Percentiles rank a stretch among this genome's conserved stretches.
phyloP scores from a whole-genome alignment of 2,797 vertebrate genomes.

The Eupleurogrammus muticus region DNA sequence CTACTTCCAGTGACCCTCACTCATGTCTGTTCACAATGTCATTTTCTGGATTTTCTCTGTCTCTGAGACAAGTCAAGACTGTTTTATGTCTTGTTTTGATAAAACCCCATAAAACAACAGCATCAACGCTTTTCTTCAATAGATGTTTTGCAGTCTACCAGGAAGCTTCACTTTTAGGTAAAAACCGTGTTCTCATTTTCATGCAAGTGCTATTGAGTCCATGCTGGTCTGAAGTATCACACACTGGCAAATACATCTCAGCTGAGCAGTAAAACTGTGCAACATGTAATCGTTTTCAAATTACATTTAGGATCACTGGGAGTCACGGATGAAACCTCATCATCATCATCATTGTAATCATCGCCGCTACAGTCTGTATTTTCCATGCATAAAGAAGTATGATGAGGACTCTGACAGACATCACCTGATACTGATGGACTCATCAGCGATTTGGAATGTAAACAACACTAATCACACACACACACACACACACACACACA shows the following conservation, averaged over 20 bases:
- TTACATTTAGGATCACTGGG: conserved; percentile 23
- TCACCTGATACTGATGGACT: conserved; percentile 23
- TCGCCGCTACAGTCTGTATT: conserved; percentile 1
- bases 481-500: conserved; percentile 17
- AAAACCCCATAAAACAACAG: conserved; percentile 19
- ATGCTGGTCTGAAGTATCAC: conserved; percentile 35
- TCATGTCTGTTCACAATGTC: conserved; percentile 43
- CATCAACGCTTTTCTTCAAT: not conserved
- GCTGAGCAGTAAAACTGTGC: conserved; percentile 35
- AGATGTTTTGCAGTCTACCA: not conserved
- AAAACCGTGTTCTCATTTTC: conserved; percentile 24
- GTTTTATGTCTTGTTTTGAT: conserved; percentile 13
- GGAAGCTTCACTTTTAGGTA: conserved; percentile 8
- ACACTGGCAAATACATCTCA: conserved; percentile 49
- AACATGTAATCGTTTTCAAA: conserved; percentile 44
- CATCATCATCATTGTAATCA: conserved; percentile 8
- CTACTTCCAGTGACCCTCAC: conserved; percentile 36
- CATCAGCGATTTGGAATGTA: conserved; percentile 16
- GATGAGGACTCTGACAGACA: conserved; percentile 1
- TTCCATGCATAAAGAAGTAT: conserved; percentile 18
- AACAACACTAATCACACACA: conserved; percentile 36
- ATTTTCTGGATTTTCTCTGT: conserved; percentile 26
- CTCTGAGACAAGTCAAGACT: conserved; percentile 10
- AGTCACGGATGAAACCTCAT: conserved; percentile 27
- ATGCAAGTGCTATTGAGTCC: conserved; percentile 34